Base-by-base conservation (phyloP, 2,888 invertebrate genomes). In the Zootermopsis nevadensis region DNA sequence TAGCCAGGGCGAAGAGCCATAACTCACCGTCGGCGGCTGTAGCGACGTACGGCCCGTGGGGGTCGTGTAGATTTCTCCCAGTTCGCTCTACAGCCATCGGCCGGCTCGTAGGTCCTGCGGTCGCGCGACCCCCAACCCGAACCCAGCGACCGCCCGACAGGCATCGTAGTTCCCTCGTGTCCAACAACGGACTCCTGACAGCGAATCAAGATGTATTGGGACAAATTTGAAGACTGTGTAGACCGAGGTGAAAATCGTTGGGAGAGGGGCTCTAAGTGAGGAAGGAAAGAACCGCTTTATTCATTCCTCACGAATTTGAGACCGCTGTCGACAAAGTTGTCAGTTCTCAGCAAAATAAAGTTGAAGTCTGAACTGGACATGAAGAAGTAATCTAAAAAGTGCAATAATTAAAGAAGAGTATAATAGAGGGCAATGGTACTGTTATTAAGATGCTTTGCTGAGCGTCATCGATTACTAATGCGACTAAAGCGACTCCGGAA, bases 171-270 rank as follows among this genome's bases (percentile, higher is more conserved):
- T 60, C 60, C 60, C 60, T 60, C 74, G 35, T 74, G 74, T 74
- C 74, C 74, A 27, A 74, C 74, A 74, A 38, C 38, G 74, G n/a
- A n/a, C 74, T 74, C 79, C n/a, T 83, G 83, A 83, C 83, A 83
- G 81, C 80, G 83, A 83, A 83, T 83, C 83, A 83, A 83, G 83
- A 83, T 80, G 76, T 74, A 83, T 83, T 74, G 83, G 77, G 31
- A 77, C 22, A 77, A 77, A 77, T 77, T 77, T 77, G 53, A 79
- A 79, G 66, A 27, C 35, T 35, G 30, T 31, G 53, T 35, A 19
- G n/a, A 27, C 33, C 22, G 22, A 69, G 69, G 69, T 69, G 69
- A 69, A 69, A 33, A 30, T 31, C 30, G 69, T 7, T 33, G 12
- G 31, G 27, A 69, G 33, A 33, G 19, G 22, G 27, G 15, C 30